Conservation (phyloP, 2,888 invertebrate species). For the Myopa testacea region DNA sequence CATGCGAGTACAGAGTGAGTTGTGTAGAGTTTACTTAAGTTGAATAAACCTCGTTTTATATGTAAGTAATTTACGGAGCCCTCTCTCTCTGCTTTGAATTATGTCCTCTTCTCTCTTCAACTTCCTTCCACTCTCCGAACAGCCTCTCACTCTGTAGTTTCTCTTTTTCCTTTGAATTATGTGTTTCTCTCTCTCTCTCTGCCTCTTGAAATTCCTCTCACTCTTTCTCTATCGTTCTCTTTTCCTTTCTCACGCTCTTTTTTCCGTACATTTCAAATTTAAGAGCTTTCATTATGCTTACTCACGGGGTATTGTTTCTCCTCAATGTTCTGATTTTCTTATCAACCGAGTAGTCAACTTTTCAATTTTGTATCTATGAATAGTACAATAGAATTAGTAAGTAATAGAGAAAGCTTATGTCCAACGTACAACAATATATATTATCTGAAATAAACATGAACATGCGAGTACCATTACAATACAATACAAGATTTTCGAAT, state of each 20-base stretch:
- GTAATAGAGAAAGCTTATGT: no score
- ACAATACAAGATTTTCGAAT: no score
- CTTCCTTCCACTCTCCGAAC: not conserved
- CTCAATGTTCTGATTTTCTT: not conserved
- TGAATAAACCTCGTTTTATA: constrained; percentile 29
- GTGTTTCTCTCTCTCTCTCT: not conserved
- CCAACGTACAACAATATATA: no score
- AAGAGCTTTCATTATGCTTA: no score
- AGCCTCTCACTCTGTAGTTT: no score
- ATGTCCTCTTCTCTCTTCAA: not conserved
- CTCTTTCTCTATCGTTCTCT: not conserved
- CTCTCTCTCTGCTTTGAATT: not conserved
- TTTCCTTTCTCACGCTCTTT: not conserved
- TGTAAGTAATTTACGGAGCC: not conserved
- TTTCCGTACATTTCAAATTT: no score
- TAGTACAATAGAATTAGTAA: no score
- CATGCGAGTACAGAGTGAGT: not conserved
- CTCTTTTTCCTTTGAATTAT: not conserved
- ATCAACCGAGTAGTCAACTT: no score
- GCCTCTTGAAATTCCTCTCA: not conserved
- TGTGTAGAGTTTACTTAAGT: constrained; percentile 30
- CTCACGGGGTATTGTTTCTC: not conserved
- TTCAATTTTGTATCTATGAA: no score
- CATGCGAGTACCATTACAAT: no score
- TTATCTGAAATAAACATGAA: no score